Evolutionary conservation across 1,140 invertebrate species (phyloP), one percentile per base, ranked within the genome.

Genomic region (Elymnias hypermnestra): DNA sequence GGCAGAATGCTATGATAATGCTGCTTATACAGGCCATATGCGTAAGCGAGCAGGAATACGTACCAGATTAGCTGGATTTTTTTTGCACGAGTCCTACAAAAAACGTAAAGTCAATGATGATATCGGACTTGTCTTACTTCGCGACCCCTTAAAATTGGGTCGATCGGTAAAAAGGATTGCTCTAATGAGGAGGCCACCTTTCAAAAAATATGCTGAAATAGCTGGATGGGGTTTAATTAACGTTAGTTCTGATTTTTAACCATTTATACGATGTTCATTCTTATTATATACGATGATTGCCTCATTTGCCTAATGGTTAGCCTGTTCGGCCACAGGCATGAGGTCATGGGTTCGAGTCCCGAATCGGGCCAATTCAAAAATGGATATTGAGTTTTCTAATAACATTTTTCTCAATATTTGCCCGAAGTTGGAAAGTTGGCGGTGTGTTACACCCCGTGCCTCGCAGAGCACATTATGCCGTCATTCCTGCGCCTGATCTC

Each of bases 201-300:
- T 8, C 13, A 10, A 25, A 1, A 44, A 28, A 18, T 4, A 21
- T 18, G 63, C 50, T 17, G 14, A 17, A 8, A 31, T 72, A 10
- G 57, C 70, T 21, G 70, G 70, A 1, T 72, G 70, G 70, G 66
- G 70, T 5, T 19, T 59, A 4, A 19, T 57, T 21, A 38, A 68
- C 37, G 66, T 72, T 53, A 63, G 70, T 33, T 33, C n/a, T n/a
- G n/a, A n/a, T n/a, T 21, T 21, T 21, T 21, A n/a, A n/a, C n/a
- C n/a, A n/a, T n/a, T n/a, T n/a, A n/a, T n/a, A n/a, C n/a, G n/a
- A n/a, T n/a, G n/a, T n/a, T n/a, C n/a, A n/a, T n/a, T n/a, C n/a
- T n/a, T n/a, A n/a, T n/a, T n/a, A n/a, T n/a, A n/a, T n/a, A n/a
- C n/a, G n/a, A n/a, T n/a, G n/a, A n/a, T n/a, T n/a, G n/a, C n/a